Evolutionary conservation across 2,113 vertebrate genomes (phyloP).

Genomic region (Mormoops blainvillei): DNA sequence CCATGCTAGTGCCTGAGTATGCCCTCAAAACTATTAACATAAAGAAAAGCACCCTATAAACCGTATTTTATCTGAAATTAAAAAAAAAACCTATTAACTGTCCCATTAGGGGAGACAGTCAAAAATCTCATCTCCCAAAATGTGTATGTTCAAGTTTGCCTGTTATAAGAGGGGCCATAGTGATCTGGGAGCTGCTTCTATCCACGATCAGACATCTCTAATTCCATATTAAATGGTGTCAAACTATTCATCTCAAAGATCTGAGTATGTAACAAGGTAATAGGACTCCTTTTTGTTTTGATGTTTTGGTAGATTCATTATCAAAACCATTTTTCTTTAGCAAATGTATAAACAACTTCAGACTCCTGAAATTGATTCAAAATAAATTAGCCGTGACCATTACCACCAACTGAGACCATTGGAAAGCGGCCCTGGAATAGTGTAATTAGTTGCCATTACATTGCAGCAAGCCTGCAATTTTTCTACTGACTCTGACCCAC

Average conservation of each 20-base stretch:
- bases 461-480: conserved; percentile 81
- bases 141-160: not conserved
- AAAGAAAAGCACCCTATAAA: not conserved
- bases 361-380: conserved; percentile 82
- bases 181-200: not conserved
- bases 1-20: not conserved
- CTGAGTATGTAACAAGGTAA: conserved; percentile 65
- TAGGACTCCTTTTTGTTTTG: conserved; percentile 81
- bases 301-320: conserved; percentile 84
- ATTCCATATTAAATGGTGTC: conserved; percentile 40
- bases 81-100: not conserved
- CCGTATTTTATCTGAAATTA: not conserved
- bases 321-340: conserved; percentile 83
- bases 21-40: not conserved
- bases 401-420: conserved; percentile 75
- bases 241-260: conserved; percentile 67
- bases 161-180: not conserved
- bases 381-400: conserved; percentile 85
- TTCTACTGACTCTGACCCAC: conserved; percentile 76
- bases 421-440: conserved; percentile 74
- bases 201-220: not conserved
- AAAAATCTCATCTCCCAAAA: not conserved
- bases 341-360: conserved; percentile 86
- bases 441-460: conserved; percentile 82
- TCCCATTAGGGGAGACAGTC: not conserved